phyloP scores from a whole-genome alignment of 2,797 vertebrate genomes.

The Momotus momota region DNA sequence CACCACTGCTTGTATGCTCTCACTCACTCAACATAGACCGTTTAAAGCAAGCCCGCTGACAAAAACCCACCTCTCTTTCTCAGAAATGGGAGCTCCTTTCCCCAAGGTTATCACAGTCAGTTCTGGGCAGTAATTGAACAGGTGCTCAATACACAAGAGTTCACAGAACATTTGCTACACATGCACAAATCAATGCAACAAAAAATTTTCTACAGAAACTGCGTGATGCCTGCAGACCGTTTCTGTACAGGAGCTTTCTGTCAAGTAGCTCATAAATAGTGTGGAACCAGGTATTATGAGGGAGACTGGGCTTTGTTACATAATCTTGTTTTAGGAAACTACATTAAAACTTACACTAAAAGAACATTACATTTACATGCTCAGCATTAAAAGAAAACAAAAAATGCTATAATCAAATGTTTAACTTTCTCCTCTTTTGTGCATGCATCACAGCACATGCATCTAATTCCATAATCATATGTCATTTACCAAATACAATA shows the following conservation, averaged over 20 bases:
- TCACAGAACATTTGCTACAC: neutral
- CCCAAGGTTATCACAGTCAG: neutral
- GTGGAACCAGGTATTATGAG: neutral
- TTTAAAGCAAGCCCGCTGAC: neutral
- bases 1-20: neutral
- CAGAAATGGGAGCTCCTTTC: neutral
- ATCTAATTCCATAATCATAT: neutral
- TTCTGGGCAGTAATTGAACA: neutral
- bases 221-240: neutral
- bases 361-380: neutral
- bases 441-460: neutral
- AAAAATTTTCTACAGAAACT: neutral
- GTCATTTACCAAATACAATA: neutral
- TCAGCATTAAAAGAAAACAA: constrained; percentile 6
- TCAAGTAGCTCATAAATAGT: neutral
- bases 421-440: neutral
- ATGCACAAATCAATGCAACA: neutral
- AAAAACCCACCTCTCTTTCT: neutral
- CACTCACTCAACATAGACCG: neutral
- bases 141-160: neutral
- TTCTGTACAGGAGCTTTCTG: neutral
- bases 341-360: neutral
- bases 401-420: constrained; percentile 12
- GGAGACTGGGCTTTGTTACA: neutral
- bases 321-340: neutral